Evolutionary conservation across 1,140 invertebrate species (phyloP).

Genomic region (Rhyacophila brunnea): DNA sequence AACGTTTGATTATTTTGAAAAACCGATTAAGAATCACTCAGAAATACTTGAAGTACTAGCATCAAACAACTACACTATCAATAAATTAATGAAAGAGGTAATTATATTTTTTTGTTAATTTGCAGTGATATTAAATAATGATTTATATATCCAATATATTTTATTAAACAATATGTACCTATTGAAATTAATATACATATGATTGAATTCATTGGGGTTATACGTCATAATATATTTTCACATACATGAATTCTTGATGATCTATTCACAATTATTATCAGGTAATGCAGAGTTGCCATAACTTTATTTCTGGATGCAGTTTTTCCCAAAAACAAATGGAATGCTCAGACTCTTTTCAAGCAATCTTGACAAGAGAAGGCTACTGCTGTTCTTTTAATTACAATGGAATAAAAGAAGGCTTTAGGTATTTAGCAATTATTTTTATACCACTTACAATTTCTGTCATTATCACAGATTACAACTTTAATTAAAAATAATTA

Average conservation of each 20-base stretch:
- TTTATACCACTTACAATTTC: no score
- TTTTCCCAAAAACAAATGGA: background rate
- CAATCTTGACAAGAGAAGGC: conserved; percentile 1
- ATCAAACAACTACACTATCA: conserved; percentile 4
- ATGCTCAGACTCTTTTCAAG: background rate
- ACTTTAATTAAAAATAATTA: no score
- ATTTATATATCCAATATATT: no score
- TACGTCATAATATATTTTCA: conserved; percentile 1
- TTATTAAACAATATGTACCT: no score
- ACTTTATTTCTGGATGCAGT: background rate
- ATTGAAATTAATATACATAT: no score
- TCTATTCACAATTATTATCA: background rate
- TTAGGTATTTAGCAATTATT: no score
- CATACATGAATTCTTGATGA: background rate
- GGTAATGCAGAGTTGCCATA: conserved; percentile 8
- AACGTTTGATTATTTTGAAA: conserved; percentile 4
- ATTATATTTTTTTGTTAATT: no score
- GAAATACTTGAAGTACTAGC: conserved; percentile 10
- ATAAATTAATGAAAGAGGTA: conserved; percentile 5
- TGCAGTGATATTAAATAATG: no score
- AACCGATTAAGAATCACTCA: background rate
- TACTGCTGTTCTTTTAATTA: conserved; percentile 16
- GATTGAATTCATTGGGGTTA: no score
- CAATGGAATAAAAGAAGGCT: background rate
- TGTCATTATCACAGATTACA: no score